Conservation (phyloP, 1,140 invertebrate species). For the Psilanteris sp. region DNA sequence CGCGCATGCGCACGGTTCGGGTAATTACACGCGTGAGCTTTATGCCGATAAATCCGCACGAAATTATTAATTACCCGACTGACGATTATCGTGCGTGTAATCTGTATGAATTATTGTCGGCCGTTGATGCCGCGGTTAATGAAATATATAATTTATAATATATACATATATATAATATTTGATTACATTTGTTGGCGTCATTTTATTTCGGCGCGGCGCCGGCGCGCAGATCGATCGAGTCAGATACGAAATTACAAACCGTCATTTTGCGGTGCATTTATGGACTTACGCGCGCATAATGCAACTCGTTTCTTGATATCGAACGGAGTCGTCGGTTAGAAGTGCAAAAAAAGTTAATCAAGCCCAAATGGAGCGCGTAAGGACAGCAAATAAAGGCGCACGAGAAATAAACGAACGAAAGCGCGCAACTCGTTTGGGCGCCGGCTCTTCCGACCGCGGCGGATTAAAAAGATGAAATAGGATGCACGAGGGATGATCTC, state of each 20-base stretch:
- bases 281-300: constrained; percentile 27
- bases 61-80: constrained; percentile 29
- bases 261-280: constrained; percentile 36
- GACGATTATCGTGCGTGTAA: constrained; percentile 25
- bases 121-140: constrained; percentile 18
- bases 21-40: constrained; percentile 6
- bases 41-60: constrained; percentile 12
- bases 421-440: constrained; percentile 31
- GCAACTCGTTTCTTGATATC: constrained; percentile 3
- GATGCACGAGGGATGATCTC: constrained; percentile 34
- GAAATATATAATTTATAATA: constrained; percentile 36
- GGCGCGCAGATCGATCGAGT: constrained; percentile 22
- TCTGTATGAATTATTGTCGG: constrained; percentile 14
- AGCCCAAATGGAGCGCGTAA: constrained; percentile 21
- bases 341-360: constrained; percentile 40
- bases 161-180: constrained; percentile 39
- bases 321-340: not conserved
- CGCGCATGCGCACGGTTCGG: not conserved
- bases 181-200: constrained; percentile 40
- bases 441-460: constrained; percentile 27
- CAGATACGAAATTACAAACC: constrained; percentile 31
- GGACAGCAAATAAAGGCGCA: constrained; percentile 24
- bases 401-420: constrained; percentile 15
- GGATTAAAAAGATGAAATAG: constrained; percentile 46
- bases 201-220: constrained; percentile 14